A percentile compares a stretch with the other conserved stretches of the same genome.
Conservation (phyloP, 2,797 vertebrate species). For the Astyanax mexicanus region DNA sequence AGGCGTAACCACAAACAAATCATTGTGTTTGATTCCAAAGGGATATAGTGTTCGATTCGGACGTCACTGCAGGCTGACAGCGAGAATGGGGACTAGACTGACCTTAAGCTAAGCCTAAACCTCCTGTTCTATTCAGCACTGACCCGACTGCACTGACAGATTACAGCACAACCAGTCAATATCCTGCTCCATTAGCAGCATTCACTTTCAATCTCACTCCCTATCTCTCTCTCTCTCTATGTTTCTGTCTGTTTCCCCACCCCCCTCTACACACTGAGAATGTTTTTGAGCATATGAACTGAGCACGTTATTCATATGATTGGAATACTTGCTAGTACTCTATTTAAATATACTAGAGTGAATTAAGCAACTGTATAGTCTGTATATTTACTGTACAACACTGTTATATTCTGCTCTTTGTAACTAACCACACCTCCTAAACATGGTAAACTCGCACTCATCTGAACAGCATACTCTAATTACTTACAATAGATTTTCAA, state of each 20-base stretch:
- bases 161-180: slow-evolving; percentile 44
- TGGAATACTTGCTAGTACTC: background rate
- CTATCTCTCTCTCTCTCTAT: background rate
- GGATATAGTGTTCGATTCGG: background rate
- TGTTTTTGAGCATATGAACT: background rate
- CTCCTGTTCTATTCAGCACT: slow-evolving; percentile 18
- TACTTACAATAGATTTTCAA: too few species aligned
- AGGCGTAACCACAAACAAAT: background rate
- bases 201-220: background rate
- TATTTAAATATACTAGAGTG: background rate
- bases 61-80: background rate
- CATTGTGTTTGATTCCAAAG: background rate
- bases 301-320: background rate
- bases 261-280: background rate
- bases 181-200: slow-evolving; percentile 29
- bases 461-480: too few species aligned
- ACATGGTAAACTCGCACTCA: too few species aligned
- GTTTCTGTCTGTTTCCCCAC: background rate
- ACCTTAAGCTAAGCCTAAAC: slow-evolving; percentile 34
- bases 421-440: too few species aligned
- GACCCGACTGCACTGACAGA: slow-evolving; percentile 25
- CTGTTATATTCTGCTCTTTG: too few species aligned
- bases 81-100: background rate
- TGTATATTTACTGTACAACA: too few species aligned
- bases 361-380: too few species aligned